Percentiles rank a stretch among this genome's conserved stretches.
These are phyloP conservation scores for Ectemnius lituratus DNA, from an alignment of 2,888 invertebrate genomes.

Conservation along the genomic window DNA sequence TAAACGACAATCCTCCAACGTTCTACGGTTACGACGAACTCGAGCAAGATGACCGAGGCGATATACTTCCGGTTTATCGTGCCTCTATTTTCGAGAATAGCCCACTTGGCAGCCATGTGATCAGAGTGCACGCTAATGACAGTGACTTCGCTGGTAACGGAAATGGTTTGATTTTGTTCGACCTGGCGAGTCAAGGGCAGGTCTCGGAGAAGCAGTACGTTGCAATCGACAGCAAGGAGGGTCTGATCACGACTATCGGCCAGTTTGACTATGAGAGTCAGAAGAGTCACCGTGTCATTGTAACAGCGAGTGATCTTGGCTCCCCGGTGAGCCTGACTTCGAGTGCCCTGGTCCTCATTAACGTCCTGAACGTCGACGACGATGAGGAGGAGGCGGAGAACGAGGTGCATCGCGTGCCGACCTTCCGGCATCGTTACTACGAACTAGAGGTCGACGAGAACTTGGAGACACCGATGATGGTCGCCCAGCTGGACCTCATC, in stretches of 20 bases:
- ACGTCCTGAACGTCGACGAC: conserved; percentile 84
- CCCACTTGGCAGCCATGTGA: conserved; percentile 86
- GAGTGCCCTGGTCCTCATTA: conserved; percentile 85
- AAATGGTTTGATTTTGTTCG: conserved; percentile 90
- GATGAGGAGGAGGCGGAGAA: conserved; percentile 80
- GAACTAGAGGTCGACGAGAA: conserved; percentile 92
- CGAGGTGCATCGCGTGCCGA: conserved; percentile 69
- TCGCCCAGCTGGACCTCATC: conserved; percentile 88
- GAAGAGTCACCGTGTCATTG: conserved; percentile 85
- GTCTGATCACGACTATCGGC: conserved; percentile 87
- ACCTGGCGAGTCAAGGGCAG: conserved; percentile 83
- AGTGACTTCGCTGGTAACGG: conserved; percentile 91
- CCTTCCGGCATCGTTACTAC: conserved; percentile 86
- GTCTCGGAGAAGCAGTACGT: conserved; percentile 79
- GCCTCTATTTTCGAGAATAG: conserved; percentile 87
- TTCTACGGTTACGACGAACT: conserved; percentile 88
- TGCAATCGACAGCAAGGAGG: conserved; percentile 91
- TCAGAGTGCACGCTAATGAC: conserved; percentile 89
- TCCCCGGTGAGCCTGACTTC: conserved; percentile 88
- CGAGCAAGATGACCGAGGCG: conserved; percentile 76
- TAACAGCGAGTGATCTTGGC: conserved; percentile 91
- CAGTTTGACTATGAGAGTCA: conserved; percentile 84
- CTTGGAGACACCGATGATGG: conserved; percentile 85
- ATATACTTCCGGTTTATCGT: conserved; percentile 85
- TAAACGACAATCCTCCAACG: conserved; percentile 90